phyloP scores from a whole-genome alignment of 37 sponge, comb jelly and placozoan species.

The Ianthella basta region DNA sequence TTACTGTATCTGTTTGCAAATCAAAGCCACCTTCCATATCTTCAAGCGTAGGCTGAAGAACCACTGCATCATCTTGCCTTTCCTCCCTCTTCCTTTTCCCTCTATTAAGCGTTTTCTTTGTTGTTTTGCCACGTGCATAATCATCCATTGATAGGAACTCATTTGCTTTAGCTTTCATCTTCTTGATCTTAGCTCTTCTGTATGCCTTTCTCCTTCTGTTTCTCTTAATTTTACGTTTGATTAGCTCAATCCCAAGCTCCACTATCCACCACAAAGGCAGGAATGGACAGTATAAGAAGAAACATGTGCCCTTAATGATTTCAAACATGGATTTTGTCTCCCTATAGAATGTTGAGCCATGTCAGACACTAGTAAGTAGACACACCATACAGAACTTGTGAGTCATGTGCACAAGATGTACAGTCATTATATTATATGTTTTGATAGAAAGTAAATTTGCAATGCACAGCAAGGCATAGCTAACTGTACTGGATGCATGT shows the following conservation, averaged over 20 bases:
- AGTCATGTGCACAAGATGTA: no score
- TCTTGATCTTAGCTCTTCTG: constrained; percentile 40
- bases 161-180: constrained; percentile 29
- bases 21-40: no score
- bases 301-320: constrained; percentile 63
- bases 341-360: constrained; percentile 21
- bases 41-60: no score
- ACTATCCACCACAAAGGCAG: constrained; percentile 81
- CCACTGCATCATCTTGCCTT: constrained; percentile 27
- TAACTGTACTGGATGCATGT: no score
- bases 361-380: no score
- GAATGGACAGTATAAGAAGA: constrained; percentile 83
- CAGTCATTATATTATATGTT: no score
- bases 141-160: constrained; percentile 65
- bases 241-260: constrained; percentile 38
- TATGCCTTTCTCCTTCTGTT: constrained; percentile 44
- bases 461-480: no score
- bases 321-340: constrained; percentile 51
- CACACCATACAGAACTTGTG: no score
- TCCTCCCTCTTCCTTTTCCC: constrained; percentile 18
- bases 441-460: no score
- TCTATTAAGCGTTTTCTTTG: constrained; percentile 10
- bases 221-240: constrained; percentile 35
- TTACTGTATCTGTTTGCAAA: no score
- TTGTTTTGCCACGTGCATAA: constrained; percentile 61